These are phyloP conservation scores for Leontopithecus rosalia DNA, from an alignment of 2,797 vertebrate genomes.

Conservation along the genomic window DNA sequence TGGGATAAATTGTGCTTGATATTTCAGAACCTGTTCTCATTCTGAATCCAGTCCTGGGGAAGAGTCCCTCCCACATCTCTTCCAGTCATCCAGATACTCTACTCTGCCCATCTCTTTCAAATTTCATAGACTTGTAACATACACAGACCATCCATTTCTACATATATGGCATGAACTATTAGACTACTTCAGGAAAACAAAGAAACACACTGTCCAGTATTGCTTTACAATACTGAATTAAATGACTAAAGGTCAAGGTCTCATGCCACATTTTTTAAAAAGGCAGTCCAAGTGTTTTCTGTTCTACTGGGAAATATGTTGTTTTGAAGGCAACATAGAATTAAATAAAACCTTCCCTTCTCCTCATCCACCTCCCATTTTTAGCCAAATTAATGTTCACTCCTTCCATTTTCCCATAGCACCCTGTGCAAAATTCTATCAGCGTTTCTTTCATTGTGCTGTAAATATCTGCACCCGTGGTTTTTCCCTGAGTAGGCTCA, in stretches of 20 bases:
- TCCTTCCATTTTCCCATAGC: background rate
- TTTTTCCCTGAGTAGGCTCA: background rate
- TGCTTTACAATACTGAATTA: background rate
- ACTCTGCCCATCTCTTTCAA: background rate
- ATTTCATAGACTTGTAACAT: background rate
- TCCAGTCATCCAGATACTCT: background rate
- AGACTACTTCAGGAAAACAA: background rate
- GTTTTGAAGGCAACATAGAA: background rate
- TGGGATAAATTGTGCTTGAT: background rate
- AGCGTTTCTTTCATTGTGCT: background rate
- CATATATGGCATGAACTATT: background rate
- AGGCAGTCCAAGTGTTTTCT: background rate
- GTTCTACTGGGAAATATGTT: background rate
- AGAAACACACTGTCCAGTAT: background rate
- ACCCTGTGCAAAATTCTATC: conserved; percentile 28
- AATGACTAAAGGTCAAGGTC: background rate
- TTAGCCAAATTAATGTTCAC: background rate
- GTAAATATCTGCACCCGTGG: conserved; percentile 14
- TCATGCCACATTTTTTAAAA: background rate
- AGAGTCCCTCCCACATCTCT: background rate
- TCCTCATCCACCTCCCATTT: background rate
- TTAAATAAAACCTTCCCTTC: background rate
- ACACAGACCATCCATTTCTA: background rate
- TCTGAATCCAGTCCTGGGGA: background rate
- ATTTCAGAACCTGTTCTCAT: background rate